Base-by-base conservation (phyloP, 2,113 vertebrate genomes). In the Motacilla alba region DNA sequence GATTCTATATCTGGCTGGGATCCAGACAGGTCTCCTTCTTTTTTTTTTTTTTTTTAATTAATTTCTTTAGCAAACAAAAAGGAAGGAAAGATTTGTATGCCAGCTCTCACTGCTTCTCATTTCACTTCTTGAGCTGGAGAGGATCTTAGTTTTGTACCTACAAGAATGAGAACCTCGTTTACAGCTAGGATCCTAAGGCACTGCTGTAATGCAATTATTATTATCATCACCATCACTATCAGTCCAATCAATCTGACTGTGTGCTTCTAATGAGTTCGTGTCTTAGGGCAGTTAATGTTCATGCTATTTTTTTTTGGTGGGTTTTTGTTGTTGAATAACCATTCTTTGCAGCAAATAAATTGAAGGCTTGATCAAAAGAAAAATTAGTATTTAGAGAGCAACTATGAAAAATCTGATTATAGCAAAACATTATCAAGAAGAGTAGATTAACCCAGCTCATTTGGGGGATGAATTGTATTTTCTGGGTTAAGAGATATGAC, bases 241-340 rank as follows among this genome's bases (percentile, higher is more conserved):
- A 92, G 60, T 55, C 31, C 60, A 88, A 94, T 96, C 92, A 93
- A 90, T 94, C 82, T 66, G 47, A 87, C 59, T 74, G 56, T 59
- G 47, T 74, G 83, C 47, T 89, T 83, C 68, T 90, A 94, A 96
- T 93, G 92, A 95, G 90, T 67, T 86, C 1, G 0, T 83, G 76
- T 86, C 94, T 89, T 60, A 44, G 89, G 85, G 90, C 92, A 63
- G 26, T 74, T 86, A 81, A 83, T 81, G 85, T 85, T 92, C 92
- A 83, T 4, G 7, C 37, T 60, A 6, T 64, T 82, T 88, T 72
- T 90, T 60, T 11, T 27, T 35, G 35, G 60, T 47, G 47, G 13
- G 3, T 33, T 73, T 83, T 72, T 72, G 69, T 63, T 63, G 83
- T 89, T 83, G 80, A 94, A 55, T 68, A 85, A 68, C 35, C 55